These are phyloP conservation scores for Ctenicera cuprea DNA, from an alignment of 2,888 invertebrate genomes.

Conservation along the genomic window DNA sequence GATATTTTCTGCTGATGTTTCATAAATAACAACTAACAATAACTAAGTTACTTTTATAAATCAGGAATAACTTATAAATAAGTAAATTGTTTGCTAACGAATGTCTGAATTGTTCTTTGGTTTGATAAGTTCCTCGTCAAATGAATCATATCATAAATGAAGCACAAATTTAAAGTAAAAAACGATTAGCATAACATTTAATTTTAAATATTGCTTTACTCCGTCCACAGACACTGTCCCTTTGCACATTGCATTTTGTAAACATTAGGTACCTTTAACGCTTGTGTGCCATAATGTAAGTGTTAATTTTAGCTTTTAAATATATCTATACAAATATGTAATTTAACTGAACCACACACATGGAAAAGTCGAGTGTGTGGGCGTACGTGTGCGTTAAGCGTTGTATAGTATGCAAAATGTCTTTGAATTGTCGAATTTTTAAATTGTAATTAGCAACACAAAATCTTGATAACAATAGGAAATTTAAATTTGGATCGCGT, in stretches of 20 bases:
- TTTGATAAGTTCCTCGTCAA: conserved; percentile 31
- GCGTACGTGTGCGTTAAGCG: background rate
- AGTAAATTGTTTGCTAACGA: background rate
- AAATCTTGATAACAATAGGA: no score
- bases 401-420: background rate
- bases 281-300: conserved; percentile 19
- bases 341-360: conserved; percentile 18
- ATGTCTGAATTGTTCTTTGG: background rate
- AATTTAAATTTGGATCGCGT: no score
- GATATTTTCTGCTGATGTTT: no score
- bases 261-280: background rate
- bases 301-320: conserved; percentile 25
- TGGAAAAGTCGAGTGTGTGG: background rate
- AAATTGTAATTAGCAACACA: no score
- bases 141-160: conserved; percentile 40
- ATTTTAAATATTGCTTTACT: conserved; percentile 42
- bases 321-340: conserved; percentile 27
- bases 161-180: conserved; percentile 43
- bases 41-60: no score
- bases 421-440: background rate
- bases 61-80: no score
- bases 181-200: conserved; percentile 29
- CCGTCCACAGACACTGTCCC: conserved; percentile 51
- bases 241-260: conserved; percentile 28
- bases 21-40: no score